These are phyloP conservation scores for Diglossa cyanea DNA, from an alignment of 2,797 vertebrate species.

Conservation along the genomic window DNA sequence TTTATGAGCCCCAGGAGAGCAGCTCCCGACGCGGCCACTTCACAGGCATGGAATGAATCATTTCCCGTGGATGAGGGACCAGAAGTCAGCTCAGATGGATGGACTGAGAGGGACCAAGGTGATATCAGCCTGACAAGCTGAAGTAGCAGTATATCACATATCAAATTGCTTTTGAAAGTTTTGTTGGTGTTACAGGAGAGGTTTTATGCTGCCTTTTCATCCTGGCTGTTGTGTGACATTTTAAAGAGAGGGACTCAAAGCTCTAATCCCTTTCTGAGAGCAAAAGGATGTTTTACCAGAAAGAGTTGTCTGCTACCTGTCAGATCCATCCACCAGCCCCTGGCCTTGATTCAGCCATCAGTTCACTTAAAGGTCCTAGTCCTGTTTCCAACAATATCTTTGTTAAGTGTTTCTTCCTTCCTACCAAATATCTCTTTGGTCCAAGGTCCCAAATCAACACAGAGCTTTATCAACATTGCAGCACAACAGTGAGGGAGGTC, in stretches of 20 bases:
- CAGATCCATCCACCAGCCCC: background rate
- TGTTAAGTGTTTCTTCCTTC: background rate
- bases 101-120: background rate
- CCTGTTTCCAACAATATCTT: background rate
- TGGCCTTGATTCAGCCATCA: background rate
- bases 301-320: background rate
- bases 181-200: background rate
- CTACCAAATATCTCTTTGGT: background rate
- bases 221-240: background rate
- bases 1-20: background rate
- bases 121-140: background rate
- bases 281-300: background rate
- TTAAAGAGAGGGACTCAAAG: background rate
- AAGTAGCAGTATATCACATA: background rate
- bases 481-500: background rate
- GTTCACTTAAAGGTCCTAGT: background rate
- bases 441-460: background rate
- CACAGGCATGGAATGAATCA: background rate
- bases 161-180: slow-evolving; percentile 4
- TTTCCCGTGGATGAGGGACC: background rate
- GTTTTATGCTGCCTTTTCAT: background rate
- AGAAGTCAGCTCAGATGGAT: background rate
- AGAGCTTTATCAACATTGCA: background rate
- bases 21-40: fast-evolving
- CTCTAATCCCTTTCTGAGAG: background rate